Evolutionary conservation across 1,140 invertebrate species (phyloP).

Genomic region (Potamilus streckersoni): DNA sequence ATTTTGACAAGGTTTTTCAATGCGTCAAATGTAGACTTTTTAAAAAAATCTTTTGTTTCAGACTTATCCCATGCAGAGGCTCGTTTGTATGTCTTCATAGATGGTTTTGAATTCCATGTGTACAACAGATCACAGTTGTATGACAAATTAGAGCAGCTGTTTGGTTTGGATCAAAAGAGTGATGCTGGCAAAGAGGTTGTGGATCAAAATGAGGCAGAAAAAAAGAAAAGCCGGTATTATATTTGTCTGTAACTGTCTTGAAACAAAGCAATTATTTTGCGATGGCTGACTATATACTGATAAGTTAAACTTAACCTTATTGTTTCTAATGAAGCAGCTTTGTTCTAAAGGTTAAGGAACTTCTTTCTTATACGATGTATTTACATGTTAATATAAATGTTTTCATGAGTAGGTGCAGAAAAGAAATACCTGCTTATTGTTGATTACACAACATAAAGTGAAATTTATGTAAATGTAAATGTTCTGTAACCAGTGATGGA

Average conservation of each 20-base stretch:
- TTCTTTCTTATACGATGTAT: no score
- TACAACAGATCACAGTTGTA: slow-evolving; percentile 95
- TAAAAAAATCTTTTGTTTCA: slow-evolving; percentile 67
- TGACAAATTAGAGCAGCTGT: slow-evolving; percentile 87
- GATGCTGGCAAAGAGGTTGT: background rate
- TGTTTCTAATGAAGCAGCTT: no score
- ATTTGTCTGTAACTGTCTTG: slow-evolving; percentile 14
- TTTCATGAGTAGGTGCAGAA: no score
- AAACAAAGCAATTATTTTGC: slow-evolving; percentile 10
- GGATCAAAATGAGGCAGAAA: slow-evolving; percentile 7
- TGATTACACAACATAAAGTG: no score
- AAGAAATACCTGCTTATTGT: no score
- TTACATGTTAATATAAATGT: no score
- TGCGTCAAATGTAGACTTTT: background rate
- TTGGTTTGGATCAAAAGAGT: slow-evolving; percentile 75
- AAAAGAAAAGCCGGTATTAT: slow-evolving; percentile 62
- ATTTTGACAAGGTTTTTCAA: background rate
- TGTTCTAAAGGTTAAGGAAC: no score
- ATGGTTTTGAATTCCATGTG: slow-evolving; percentile 95
- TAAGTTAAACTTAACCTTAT: no score
- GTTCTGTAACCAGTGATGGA: no score
- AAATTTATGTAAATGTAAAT: no score
- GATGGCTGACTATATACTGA: no score
- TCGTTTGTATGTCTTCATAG: slow-evolving; percentile 90
- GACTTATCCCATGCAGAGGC: slow-evolving; percentile 97